These are phyloP conservation scores for Torymus texanus DNA, from an alignment of 2,888 invertebrate genomes.

Conservation along the genomic window DNA sequence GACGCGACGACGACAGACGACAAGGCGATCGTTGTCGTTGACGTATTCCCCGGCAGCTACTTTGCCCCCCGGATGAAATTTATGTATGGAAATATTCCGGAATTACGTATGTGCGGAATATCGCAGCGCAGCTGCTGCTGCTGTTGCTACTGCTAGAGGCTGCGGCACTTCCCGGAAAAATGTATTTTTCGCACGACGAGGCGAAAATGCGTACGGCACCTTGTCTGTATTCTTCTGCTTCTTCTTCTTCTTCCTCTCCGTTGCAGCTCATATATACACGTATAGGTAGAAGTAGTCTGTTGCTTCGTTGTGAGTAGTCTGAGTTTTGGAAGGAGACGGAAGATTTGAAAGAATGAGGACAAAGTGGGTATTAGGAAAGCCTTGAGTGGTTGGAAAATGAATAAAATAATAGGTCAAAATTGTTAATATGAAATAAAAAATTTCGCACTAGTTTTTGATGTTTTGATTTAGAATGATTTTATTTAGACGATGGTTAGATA, in stretches of 20 bases:
- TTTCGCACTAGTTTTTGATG: no score
- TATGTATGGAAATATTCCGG: slow-evolving; percentile 69
- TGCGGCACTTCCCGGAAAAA: slow-evolving; percentile 66
- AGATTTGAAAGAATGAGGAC: no score
- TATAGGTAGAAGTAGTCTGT: no score
- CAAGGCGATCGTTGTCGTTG: slow-evolving; percentile 55
- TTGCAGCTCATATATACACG: neutral
- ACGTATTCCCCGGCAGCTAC: slow-evolving; percentile 58
- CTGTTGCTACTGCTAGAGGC: slow-evolving; percentile 68
- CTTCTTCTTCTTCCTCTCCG: slow-evolving; percentile 19
- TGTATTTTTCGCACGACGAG: slow-evolving; percentile 63
- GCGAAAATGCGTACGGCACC: neutral
- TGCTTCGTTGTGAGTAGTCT: no score
- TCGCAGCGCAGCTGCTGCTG: slow-evolving; percentile 61
- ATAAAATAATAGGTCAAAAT: no score
- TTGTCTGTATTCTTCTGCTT: slow-evolving; percentile 5
- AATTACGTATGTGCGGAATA: slow-evolving; percentile 71
- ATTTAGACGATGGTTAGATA: no score
- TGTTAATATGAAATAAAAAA: no score
- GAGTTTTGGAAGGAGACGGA: no score
- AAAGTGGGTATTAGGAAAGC: no score
- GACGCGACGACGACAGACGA: slow-evolving; percentile 14
- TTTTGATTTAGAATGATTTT: no score
- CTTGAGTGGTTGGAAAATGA: no score
- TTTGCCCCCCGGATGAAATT: slow-evolving; percentile 67